Evolutionary conservation across 2,797 vertebrate genomes (phyloP).

Genomic region (Poecile montanus): DNA sequence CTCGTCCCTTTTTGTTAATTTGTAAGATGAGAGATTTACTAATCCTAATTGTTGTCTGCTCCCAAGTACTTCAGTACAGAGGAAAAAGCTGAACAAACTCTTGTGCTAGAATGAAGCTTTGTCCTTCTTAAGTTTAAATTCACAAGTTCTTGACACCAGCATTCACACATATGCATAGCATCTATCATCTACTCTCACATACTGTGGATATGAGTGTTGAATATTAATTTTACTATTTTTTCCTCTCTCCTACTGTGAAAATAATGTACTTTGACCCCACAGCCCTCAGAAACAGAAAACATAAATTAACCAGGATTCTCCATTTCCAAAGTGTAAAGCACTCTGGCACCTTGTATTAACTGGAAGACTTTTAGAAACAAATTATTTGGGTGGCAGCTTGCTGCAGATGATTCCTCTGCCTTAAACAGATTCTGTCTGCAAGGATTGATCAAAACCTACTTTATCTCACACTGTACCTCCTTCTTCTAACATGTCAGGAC

Average conservation of each 20-base stretch:
- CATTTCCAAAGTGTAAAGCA: neutral
- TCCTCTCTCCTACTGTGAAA: neutral
- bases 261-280: neutral
- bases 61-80: neutral
- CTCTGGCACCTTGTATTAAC: neutral
- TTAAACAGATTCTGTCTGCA: neutral
- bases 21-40: neutral
- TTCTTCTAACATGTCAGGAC: neutral
- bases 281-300: neutral
- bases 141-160: conserved; percentile 4
- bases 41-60: neutral
- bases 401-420: neutral
- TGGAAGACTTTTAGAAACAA: neutral
- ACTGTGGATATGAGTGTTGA: neutral
- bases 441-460: neutral
- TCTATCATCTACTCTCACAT: neutral
- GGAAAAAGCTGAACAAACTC: neutral
- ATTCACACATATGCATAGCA: neutral
- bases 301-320: neutral
- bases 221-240: conserved; percentile 6
- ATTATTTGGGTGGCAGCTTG: neutral
- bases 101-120: conserved; percentile 14
- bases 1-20: neutral
- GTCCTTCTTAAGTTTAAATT: conserved; percentile 44
- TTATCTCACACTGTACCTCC: neutral